Conservation (phyloP, 2,888 invertebrate genomes). For the Hyppa rectilinea region DNA sequence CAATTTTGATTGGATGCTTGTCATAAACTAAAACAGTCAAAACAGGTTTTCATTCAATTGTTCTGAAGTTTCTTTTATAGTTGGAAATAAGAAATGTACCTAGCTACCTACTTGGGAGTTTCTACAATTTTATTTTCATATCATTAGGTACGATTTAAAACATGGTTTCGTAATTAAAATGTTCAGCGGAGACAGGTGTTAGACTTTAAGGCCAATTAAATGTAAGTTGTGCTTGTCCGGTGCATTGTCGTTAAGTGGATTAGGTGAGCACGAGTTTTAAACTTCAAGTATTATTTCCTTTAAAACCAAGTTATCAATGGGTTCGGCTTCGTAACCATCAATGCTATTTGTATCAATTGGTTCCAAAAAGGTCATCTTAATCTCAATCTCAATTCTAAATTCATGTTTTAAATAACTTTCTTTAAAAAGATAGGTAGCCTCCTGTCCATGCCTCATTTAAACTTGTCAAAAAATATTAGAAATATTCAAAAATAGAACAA, state of each 20-base stretch:
- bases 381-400: not conserved
- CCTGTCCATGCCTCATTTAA: slow-evolving; percentile 15
- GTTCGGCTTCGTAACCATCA: slow-evolving; percentile 3
- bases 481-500: slow-evolving; percentile 39
- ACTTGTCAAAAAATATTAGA: slow-evolving; percentile 24
- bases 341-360: not conserved
- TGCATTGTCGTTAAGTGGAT: slow-evolving; percentile 37
- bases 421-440: slow-evolving; percentile 12
- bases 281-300: slow-evolving; percentile 18
- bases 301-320: not conserved
- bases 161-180: slow-evolving; percentile 39
- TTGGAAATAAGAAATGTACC: slow-evolving; percentile 21
- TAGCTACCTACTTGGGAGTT: not conserved
- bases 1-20: slow-evolving; percentile 26
- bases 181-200: slow-evolving; percentile 33
- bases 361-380: not conserved
- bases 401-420: not conserved
- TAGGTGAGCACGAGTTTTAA: slow-evolving; percentile 29
- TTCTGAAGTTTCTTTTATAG: not conserved
- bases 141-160: slow-evolving; percentile 14
- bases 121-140: slow-evolving; percentile 5
- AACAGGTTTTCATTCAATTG: slow-evolving; percentile 10
- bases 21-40: slow-evolving; percentile 33
- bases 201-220: slow-evolving; percentile 50
- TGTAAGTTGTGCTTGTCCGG: slow-evolving; percentile 42